Evolutionary conservation across 2,113 vertebrate genomes (phyloP), one percentile per base, ranked within the genome.

Genomic region (Lota lota): DNA sequence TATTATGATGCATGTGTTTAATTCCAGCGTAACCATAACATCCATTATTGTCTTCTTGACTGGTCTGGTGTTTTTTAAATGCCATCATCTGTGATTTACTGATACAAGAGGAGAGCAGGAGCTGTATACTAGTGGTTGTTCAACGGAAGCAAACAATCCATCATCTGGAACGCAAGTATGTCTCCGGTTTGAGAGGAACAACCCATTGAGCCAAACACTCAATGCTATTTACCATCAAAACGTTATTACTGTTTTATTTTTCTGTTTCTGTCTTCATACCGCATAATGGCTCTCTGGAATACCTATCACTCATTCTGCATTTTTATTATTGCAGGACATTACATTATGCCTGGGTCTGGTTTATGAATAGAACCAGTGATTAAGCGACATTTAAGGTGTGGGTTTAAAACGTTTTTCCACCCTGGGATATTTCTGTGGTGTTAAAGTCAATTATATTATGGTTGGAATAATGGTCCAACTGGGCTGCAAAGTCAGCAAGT

Each of bases 221-320:
- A n/a, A 19, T 64, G 40, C 12, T 40, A 10, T 64, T 64, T 40
- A 57, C 71, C 59, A 59, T 47, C 24, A 61, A 74, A 28, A 28
- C 28, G 73, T 66, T 67, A 76, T 69, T 77, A 78, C 57, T 36
- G 75, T 72, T 87, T 80, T 64, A 80, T 83, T 72, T 69, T 75
- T 14, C 40, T 47, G 79, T 79, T 56, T n/a, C 1, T 59, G 63
- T 75, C 71, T 74, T 83, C 70, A 69, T 70, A 73, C 60, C 67
- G 67, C 64, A 47, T 59, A 56, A 3, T 75, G 78, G 67, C 66
- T 78, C 40, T 47, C 40, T 20, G 66, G 59, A 63, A 61, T 66
- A 70, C 57, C 72, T 67, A 74, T 78, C 40, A 70, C n/a, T 69
- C 64, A 61, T 58, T 15, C 56, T 80, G 71, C 68, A 66, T 58